Percentiles rank a stretch among this genome's conserved stretches.
Evolutionary conservation across 2,888 invertebrate genomes (phyloP).

Genomic region (Drosophila mulleri): DNA sequence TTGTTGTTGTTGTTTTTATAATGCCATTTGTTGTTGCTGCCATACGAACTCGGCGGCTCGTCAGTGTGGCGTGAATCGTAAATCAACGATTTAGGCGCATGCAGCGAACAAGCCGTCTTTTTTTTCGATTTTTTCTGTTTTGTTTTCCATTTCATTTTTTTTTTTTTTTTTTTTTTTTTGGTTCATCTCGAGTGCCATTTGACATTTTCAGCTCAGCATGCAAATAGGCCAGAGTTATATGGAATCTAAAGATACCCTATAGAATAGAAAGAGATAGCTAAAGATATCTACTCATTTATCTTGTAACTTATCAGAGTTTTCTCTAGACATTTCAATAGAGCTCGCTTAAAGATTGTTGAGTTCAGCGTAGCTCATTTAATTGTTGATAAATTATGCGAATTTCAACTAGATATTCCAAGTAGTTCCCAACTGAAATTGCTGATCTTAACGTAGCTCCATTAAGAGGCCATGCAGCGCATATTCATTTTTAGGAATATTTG

Average conservation of each 20-base stretch:
- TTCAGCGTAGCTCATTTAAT: too few relatives aligned
- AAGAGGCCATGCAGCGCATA: conserved; percentile 1
- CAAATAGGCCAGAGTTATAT: conserved; percentile 1
- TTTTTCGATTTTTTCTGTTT: conserved; percentile 15
- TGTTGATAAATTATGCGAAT: too few relatives aligned
- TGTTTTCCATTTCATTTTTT: conserved; percentile 28
- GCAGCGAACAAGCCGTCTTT: conserved; percentile 57
- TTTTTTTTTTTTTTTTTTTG: conserved; percentile 23
- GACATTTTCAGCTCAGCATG: conserved; percentile 54
- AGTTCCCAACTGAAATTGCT: neutral
- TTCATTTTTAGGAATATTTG: conserved; percentile 26
- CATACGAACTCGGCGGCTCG: conserved; percentile 65
- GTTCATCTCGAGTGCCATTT: conserved; percentile 54
- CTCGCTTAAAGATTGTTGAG: too few relatives aligned
- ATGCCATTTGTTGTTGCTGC: conserved; percentile 17
- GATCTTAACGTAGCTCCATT: conserved; percentile 10
- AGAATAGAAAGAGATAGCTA: neutral
- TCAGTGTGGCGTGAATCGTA: conserved; percentile 81
- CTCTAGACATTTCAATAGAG: neutral
- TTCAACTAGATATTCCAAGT: neutral
- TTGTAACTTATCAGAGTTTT: neutral
- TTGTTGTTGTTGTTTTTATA: conserved; percentile 28
- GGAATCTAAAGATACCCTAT: conserved; percentile 28
- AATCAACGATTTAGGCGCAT: conserved; percentile 81
- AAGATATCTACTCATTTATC: too few relatives aligned